Percentiles rank a stretch among this genome's conserved stretches.
phyloP scores from a whole-genome alignment of 1,140 invertebrate genomes.

The Diprion similis region DNA sequence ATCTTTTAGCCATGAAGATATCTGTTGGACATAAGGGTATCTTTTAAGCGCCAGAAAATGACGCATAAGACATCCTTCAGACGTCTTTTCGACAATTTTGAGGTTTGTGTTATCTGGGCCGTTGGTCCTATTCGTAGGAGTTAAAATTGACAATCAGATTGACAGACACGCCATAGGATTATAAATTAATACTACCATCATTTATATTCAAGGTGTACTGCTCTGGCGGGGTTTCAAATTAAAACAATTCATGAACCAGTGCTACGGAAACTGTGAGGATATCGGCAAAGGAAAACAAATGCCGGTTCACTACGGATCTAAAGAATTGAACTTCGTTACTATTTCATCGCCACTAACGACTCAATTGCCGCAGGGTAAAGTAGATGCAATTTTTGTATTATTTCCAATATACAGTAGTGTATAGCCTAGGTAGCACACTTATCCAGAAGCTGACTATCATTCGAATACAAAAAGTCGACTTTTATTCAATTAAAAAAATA shows the following conservation, averaged over 20 bases:
- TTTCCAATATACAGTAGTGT: no score
- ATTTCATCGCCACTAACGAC: slow-evolving; percentile 95
- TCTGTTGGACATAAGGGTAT: no score
- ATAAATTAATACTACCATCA: slow-evolving; percentile 9
- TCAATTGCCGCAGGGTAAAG: slow-evolving; percentile 91
- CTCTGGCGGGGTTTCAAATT: slow-evolving; percentile 90
- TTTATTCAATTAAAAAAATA: no score
- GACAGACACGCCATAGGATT: slow-evolving; percentile 12
- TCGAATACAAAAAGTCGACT: no score
- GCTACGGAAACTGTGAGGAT: slow-evolving; percentile 93
- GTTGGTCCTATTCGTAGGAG: not conserved
- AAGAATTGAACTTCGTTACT: slow-evolving; percentile 89
- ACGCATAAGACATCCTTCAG: no score
- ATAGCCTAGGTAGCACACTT: no score
- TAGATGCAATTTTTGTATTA: not conserved
- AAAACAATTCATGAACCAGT: slow-evolving; percentile 93
- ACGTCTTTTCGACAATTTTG: no score
- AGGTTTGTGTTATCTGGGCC: not conserved
- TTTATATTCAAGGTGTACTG: slow-evolving; percentile 73
- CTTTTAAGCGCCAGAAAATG: no score
- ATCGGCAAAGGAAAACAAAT: slow-evolving; percentile 93
- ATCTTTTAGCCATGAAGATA: no score
- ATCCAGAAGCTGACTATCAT: no score
- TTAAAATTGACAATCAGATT: not conserved
- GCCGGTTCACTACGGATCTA: slow-evolving; percentile 93